Evolutionary conservation across 2,888 invertebrate genomes (phyloP), one percentile per base, ranked within the genome.

Genomic region (Nomada flava): DNA sequence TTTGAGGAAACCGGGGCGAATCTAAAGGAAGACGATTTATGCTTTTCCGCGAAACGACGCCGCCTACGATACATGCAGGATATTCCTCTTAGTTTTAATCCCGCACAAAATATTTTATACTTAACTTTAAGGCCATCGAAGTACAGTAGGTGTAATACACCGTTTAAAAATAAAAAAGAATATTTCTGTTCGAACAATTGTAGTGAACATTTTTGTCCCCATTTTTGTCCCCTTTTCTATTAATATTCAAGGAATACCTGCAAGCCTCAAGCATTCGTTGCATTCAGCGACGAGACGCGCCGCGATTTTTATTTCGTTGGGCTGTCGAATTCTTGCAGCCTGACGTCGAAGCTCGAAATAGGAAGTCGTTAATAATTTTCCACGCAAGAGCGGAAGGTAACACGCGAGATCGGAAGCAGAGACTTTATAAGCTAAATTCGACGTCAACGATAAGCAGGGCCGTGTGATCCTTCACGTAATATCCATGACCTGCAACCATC

Each of bases 391-490:
- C 7, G 18, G 36, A 64, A n/a, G 52, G 52, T 23, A 36, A 59
- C 10, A 15, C 13, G 20, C 13, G 62, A 18, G 29, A 26, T 72
- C 63, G 59, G 50, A 29, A 73, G 76, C 44, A 81, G 67, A 73
- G 79, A 60, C 76, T 71, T 79, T 88, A 84, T 80, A 76, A 72
- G 62, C 71, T 68, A 42, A 79, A 87, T 77, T 80, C 76, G 71
- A 77, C 50, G 75, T 50, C 23, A 62, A 74, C 72, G 55, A 70
- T 71, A 60, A 59, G 73, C 72, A 60, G 71, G 64, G 53, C 9
- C 64, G 62, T 59, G 76, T 76, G 89, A 88, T 86, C 85, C 86
- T 83, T 85, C 80, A 86, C 81, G 85, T 84, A 88, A 81, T 78
- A 81, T 84, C 67, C 67, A 69, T 78, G 80, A 83, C 82, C 82